phyloP scores from a whole-genome alignment of 2,888 invertebrate species.

The Tetranychus truncatus region DNA sequence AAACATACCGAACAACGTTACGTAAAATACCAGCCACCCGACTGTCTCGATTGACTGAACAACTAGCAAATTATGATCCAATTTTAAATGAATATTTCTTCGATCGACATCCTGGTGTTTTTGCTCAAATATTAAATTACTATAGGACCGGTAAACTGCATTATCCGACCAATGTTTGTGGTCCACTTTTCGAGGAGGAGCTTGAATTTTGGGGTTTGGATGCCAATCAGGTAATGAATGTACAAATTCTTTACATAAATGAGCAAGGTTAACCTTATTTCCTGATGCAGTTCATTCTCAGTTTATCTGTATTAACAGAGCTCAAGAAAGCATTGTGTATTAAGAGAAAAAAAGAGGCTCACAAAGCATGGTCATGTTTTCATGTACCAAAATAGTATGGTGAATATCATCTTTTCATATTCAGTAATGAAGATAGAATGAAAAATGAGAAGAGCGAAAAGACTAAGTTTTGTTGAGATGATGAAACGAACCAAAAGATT shows the following conservation, averaged over 20 bases:
- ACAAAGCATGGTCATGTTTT: not conserved
- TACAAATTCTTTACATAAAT: not conserved
- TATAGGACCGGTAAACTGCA: slow-evolving; percentile 96
- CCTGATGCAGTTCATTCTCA: not conserved
- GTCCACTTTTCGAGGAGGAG: slow-evolving; percentile 95
- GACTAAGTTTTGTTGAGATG: not conserved
- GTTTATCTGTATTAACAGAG: not conserved
- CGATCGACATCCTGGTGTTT: slow-evolving; percentile 83
- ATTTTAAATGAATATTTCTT: slow-evolving; percentile 99
- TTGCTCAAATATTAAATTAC: slow-evolving; percentile 86
- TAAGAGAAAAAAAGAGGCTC: not conserved
- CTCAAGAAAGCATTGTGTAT: not conserved
- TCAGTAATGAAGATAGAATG: not conserved
- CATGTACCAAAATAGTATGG: not conserved
- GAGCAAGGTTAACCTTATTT: not conserved
- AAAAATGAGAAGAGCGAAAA: not conserved
- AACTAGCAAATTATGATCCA: slow-evolving; percentile 95
- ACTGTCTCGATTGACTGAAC: slow-evolving; percentile 70
- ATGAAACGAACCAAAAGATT: not conserved
- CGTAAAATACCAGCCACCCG: slow-evolving; percentile 94
- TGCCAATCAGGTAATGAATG: slow-evolving; percentile 57
- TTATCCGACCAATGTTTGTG: slow-evolving; percentile 97
- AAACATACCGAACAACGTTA: slow-evolving; percentile 82
- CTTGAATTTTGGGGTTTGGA: slow-evolving; percentile 93
- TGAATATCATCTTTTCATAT: not conserved